phyloP scores from a whole-genome alignment of 2,113 vertebrate species.

The Paramormyrops kingsleyae region DNA sequence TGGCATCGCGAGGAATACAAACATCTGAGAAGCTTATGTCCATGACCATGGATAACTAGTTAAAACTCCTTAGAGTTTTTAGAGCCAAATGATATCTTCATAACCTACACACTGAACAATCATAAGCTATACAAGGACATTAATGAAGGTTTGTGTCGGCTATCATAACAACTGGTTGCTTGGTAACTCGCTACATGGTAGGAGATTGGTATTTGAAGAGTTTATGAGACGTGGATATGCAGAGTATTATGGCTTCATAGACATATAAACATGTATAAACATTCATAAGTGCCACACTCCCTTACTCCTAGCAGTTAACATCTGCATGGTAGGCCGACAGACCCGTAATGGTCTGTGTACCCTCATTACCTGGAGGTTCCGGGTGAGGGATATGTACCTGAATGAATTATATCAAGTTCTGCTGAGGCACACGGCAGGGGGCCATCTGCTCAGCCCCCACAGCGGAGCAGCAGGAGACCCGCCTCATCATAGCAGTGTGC shows the following conservation, averaged over 20 bases:
- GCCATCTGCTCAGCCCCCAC: background rate
- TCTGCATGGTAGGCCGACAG: background rate
- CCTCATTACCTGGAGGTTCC: background rate
- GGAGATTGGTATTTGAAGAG: background rate
- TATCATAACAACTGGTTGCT: background rate
- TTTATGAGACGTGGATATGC: background rate
- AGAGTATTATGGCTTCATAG: background rate
- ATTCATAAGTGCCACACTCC: background rate
- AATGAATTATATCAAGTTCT: slow-evolving; percentile 18
- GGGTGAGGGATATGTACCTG: background rate
- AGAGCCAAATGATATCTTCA: background rate
- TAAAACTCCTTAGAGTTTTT: background rate
- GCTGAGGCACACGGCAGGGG: background rate
- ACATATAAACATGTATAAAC: background rate
- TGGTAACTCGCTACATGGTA: background rate
- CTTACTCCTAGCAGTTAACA: background rate
- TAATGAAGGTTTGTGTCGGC: background rate
- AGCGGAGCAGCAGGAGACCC: background rate
- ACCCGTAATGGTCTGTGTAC: slow-evolving; percentile 43
- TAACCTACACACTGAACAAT: background rate
- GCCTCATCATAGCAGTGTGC: background rate
- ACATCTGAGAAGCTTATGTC: background rate
- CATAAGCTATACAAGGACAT: background rate
- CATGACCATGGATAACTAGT: background rate
- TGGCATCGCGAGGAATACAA: background rate